A percentile compares a stretch with the other conserved stretches of the same genome.
These are phyloP conservation scores for Galerucella nymphaeae DNA, from an alignment of 2,888 invertebrate species.

Conservation along the genomic window DNA sequence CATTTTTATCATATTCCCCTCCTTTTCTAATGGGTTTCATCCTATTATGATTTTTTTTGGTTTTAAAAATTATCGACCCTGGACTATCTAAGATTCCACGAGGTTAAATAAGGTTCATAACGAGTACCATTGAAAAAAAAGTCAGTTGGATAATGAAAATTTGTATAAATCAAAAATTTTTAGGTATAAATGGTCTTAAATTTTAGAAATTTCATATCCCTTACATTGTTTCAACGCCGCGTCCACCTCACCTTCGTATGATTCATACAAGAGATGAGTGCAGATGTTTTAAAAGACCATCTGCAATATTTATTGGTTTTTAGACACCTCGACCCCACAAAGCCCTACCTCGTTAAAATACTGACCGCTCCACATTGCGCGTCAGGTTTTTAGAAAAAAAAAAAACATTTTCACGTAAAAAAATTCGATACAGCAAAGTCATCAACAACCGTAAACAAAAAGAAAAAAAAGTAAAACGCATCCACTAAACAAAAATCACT, in stretches of 20 bases:
- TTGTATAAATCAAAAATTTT: no score
- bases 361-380: not conserved
- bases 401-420: conserved; percentile 9
- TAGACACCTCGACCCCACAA: conserved; percentile 21
- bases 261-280: conserved; percentile 42
- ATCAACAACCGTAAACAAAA: conserved; percentile 21
- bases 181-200: no score
- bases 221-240: not conserved
- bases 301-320: conserved; percentile 47
- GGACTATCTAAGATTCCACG: no score
- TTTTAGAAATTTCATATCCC: not conserved
- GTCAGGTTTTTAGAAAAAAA: conserved; percentile 1
- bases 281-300: conserved; percentile 44
- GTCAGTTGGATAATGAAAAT: no score
- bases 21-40: no score
- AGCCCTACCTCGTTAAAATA: conserved; percentile 25
- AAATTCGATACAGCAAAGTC: conserved; percentile 12
- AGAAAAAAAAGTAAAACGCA: conserved; percentile 25
- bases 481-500: conserved; percentile 27
- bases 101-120: no score
- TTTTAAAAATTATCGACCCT: no score
- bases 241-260: conserved; percentile 32
- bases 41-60: no score
- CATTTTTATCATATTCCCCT: no score
- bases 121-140: no score